Percentiles rank a stretch among this genome's conserved stretches.
phyloP scores from a whole-genome alignment of 2,113 vertebrate species.

The Thamnophis sirtalis region DNA sequence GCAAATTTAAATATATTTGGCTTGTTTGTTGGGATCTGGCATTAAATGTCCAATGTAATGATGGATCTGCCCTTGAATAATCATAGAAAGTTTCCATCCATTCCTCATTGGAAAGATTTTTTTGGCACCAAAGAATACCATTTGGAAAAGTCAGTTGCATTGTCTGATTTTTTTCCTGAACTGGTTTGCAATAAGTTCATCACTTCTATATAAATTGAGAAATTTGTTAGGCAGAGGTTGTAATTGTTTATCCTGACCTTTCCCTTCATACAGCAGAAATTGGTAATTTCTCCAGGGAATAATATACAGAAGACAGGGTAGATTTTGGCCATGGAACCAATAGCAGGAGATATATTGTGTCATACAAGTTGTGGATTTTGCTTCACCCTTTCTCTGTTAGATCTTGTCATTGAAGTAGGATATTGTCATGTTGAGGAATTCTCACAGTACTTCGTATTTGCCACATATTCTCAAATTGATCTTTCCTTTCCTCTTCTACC shows the following conservation, averaged over 20 bases:
- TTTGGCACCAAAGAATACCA: background rate
- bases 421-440: background rate
- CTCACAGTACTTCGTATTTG: background rate
- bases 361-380: background rate
- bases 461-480: background rate
- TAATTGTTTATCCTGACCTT: background rate
- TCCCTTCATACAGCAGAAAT: background rate
- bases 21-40: background rate
- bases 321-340: background rate
- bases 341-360: background rate
- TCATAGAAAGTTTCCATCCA: background rate
- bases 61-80: background rate
- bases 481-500: too few species aligned
- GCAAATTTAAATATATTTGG: background rate
- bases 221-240: background rate
- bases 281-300: background rate
- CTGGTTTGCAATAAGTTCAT: background rate
- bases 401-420: background rate
- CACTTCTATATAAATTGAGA: background rate
- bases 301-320: background rate
- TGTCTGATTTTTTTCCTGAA: background rate
- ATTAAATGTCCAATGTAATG: background rate
- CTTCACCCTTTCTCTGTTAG: background rate
- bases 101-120: background rate
- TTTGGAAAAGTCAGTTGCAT: background rate